Conservation (phyloP, 2,888 invertebrate genomes). For the Acanthosoma haemorrhoidale region DNA sequence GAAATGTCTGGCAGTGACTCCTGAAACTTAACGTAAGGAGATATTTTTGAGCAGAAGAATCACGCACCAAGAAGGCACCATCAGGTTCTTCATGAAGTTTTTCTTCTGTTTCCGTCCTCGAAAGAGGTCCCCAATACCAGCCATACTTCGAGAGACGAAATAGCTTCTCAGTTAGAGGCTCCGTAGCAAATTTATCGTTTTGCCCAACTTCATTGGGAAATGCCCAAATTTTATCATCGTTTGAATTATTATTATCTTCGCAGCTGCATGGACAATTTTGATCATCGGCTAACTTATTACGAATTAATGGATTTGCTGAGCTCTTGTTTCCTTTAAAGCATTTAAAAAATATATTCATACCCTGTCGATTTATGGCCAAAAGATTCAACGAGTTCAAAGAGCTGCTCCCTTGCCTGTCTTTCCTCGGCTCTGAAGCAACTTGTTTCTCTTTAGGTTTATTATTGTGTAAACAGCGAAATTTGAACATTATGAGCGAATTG, state of each 20-base stretch:
- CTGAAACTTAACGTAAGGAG: conserved; percentile 70
- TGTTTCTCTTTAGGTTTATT: conserved; percentile 15
- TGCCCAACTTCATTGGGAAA: no score
- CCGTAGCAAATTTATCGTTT: no score
- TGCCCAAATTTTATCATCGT: neutral
- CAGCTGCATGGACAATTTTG: neutral
- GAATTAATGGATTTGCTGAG: neutral
- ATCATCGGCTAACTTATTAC: neutral
- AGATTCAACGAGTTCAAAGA: neutral
- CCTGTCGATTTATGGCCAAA: neutral
- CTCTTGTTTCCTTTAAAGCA: conserved; percentile 17
- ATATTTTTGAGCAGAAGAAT: conserved; percentile 65
- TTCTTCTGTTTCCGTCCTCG: conserved; percentile 64
- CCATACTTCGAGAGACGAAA: conserved; percentile 35
- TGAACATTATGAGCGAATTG: conserved; percentile 20
- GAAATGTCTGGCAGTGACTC: conserved; percentile 61
- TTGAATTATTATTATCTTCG: neutral
- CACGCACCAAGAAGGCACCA: conserved; percentile 64
- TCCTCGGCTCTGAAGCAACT: neutral
- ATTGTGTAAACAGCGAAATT: conserved; percentile 10
- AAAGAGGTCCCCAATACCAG: conserved; percentile 83
- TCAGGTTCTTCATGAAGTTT: conserved; percentile 63
- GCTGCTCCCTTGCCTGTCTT: neutral
- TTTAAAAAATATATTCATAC: conserved; percentile 1
- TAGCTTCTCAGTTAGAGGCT: conserved; percentile 25